Percentiles rank a stretch among this genome's conserved stretches.
These are phyloP conservation scores for Tichodroma muraria DNA, from an alignment of 2,113 vertebrate genomes.

Conservation along the genomic window DNA sequence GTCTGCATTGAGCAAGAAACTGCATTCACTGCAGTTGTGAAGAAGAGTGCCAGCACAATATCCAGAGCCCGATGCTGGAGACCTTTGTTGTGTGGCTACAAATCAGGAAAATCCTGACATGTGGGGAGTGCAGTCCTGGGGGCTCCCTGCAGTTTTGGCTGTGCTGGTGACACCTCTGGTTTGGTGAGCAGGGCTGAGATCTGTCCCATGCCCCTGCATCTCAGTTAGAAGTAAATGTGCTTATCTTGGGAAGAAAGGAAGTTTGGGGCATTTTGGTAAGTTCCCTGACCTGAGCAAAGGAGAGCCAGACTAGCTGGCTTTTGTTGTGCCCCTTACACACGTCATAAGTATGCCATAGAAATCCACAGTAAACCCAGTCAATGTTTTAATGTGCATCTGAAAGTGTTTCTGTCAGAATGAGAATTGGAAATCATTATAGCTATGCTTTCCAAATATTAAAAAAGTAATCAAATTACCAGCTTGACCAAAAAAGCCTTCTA, in stretches of 20 bases:
- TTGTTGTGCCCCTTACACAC: not conserved
- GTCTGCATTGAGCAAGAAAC: not conserved
- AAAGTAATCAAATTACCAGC: not conserved
- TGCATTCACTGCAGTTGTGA: not conserved
- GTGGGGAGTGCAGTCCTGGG: not conserved
- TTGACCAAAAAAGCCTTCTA: not conserved
- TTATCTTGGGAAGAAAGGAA: not conserved
- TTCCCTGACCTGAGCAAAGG: not conserved
- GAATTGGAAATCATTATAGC: not conserved
- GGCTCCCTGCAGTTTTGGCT: not conserved
- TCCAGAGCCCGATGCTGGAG: not conserved
- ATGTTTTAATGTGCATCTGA: not conserved
- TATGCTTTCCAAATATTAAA: not conserved
- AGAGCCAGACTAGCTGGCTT: not conserved
- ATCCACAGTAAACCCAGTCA: not conserved
- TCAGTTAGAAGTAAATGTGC: not conserved
- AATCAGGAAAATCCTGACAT: not conserved
- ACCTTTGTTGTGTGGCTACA: not conserved
- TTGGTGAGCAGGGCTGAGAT: not conserved
- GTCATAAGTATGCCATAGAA: not conserved
- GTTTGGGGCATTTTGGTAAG: not conserved
- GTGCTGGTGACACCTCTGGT: not conserved
- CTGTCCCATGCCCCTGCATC: not conserved
- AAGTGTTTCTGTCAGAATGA: not conserved
- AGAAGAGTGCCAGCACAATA: not conserved